phyloP scores from a whole-genome alignment of 2,113 vertebrate genomes.

The Phalacrocorax pelagicus region DNA sequence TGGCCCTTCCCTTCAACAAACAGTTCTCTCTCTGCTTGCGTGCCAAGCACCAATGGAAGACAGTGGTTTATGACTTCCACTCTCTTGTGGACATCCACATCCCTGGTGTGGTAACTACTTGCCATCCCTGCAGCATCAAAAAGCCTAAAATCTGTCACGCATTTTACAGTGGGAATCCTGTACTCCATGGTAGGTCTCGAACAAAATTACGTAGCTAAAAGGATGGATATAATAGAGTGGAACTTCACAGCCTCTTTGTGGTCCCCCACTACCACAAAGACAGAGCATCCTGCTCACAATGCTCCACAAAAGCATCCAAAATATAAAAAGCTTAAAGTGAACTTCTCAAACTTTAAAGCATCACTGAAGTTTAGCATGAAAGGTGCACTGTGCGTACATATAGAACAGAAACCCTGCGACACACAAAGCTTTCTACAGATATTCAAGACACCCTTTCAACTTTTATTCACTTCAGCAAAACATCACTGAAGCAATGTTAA shows the following conservation, averaged over 20 bases:
- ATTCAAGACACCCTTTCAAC: constrained; percentile 55
- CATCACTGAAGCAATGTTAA: constrained; percentile 60
- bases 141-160: neutral
- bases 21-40: neutral
- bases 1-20: neutral
- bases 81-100: neutral
- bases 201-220: neutral
- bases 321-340: constrained; percentile 16
- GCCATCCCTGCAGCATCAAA: neutral
- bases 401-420: neutral
- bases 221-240: neutral
- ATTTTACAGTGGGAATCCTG: neutral
- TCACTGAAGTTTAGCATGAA: neutral
- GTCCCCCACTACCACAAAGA: neutral
- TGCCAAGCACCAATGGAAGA: neutral
- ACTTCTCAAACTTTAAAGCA: neutral
- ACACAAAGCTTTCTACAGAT: constrained; percentile 47
- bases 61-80: neutral
- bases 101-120: neutral
- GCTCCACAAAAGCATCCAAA: neutral
- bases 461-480: constrained; percentile 54
- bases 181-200: neutral
- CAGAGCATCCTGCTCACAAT: neutral
- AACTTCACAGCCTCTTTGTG: neutral
- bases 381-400: neutral